Evolutionary conservation across 2,113 vertebrate species (phyloP), one percentile per base, ranked within the genome.

Genomic region (Odobenus rosmarus): DNA sequence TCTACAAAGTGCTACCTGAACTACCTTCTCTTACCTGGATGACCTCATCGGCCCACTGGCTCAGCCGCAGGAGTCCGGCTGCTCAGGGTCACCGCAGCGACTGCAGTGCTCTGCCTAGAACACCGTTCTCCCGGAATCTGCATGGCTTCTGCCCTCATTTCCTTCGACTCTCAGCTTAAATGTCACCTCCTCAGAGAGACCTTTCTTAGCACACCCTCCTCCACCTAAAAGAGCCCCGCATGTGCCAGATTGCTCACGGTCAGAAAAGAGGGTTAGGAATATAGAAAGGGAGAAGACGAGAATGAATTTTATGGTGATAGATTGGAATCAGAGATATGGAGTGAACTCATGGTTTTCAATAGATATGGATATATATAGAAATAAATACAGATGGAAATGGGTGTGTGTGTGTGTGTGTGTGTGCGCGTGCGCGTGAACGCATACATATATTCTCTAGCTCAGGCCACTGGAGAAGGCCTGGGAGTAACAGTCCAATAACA

Each of bases 261-360:
- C 72, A 26, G 67, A 67, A 81, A 80, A 53, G 19, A 90, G 3
- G 31, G 53, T n/a, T 88, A 11, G 13, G 57, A 64, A 95, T 49
- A 85, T 11, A 96, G 83, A 79, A 74, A 94, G 82, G 36, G 88
- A 79, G 67, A 90, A 90, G 92, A 42, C 69, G 33, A 64, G 80
- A 62, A 46, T 59, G 80, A 55, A 86, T 94, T 93, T 74, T 59
- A 13, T 19, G 86, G 81, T 31, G n/a, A 59, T 91, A 81, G 49
- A 46, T 10, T 88, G 71, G 77, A 93, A 85, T 11, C 80, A 42
- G 92, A 82, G 55, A 69, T 21, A 81, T 2, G 51, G 62, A 83
- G 18, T 49, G 57, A 90, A 81, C 26, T 96, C 55, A 46, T 5
- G 62, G 83, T 77, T 96, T 88, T 79, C 49, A 61, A 79, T 67